Evolutionary conservation across 2,888 invertebrate genomes (phyloP), one percentile per base, ranked within the genome.

Genomic region (Cyclophora punctaria): DNA sequence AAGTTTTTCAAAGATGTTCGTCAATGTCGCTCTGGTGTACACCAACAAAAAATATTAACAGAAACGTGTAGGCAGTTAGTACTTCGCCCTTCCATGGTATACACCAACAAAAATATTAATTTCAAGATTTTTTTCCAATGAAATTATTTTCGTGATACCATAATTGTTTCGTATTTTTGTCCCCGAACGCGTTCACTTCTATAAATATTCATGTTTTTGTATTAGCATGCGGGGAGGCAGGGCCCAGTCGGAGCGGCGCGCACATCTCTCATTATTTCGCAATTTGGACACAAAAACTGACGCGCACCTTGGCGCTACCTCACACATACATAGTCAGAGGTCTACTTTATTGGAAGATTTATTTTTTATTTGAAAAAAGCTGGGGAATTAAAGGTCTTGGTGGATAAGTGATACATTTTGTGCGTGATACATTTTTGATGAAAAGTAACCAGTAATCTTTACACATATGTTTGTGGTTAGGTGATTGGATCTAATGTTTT

Each of bases 131-230:
- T 53, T 46, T 52, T 48, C 33, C 41, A 44, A 51, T 46, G 47
- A 46, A 53, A 49, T 53, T 53, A 53, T 51, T 52, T 53, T 59
- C 45, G 55, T 44, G 47, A 54, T 46, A 56, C 59, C 58, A 57
- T 54, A 65, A 70, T 66, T 66, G 64, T 67, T 67, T 64, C 58
- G 64, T 66, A 67, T 63, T 64, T 70, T 75, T 75, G 73, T 74
- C 71, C 67, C 73, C 63, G 67, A 66, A 76, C 37, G 37, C 5
- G 79, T 79, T 81, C 74, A 78, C 71, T 72, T 75, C 68, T 78
- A 86, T 87, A 85, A 86, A 87, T 87, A 87, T 87, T 86, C 85
- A 87, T 85, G 77, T 66, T 65, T 57, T 59, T 59, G 70, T 80
- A 84, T 85, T 85, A 82, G 82, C 79, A 80, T 83, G 80, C 79